phyloP scores from a whole-genome alignment of 2,113 vertebrate species.

The Romanogobio albipinnatus region DNA sequence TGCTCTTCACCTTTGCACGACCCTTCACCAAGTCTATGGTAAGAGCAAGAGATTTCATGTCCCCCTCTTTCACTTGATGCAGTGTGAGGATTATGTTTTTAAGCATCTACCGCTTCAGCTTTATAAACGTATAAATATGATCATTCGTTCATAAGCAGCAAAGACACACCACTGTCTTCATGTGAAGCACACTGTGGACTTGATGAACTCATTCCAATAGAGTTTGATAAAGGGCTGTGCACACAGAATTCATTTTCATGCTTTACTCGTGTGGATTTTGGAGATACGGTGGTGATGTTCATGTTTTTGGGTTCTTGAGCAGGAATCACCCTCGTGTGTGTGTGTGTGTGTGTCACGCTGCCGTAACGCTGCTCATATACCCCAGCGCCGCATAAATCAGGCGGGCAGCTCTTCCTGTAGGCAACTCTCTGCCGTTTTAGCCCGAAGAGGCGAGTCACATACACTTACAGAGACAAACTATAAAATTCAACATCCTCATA shows the following conservation, averaged over 20 bases:
- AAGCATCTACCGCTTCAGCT: not conserved
- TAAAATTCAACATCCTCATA: conserved; percentile 56
- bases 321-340: not conserved
- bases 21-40: conserved; percentile 99
- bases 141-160: not conserved
- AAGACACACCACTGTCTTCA: not conserved
- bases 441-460: conserved; percentile 53
- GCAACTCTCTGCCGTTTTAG: conserved; percentile 44
- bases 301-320: not conserved
- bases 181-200: not conserved
- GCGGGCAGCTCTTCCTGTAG: conserved; percentile 51
- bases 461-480: conserved; percentile 57
- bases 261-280: not conserved
- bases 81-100: not conserved
- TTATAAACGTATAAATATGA: not conserved
- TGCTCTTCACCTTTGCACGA: conserved; percentile 89
- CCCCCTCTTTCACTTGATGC: not conserved
- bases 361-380: conserved; percentile 36
- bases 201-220: not conserved
- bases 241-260: not conserved
- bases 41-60: conserved; percentile 63
- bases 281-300: not conserved
- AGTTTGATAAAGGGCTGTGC: not conserved
- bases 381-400: conserved; percentile 51
- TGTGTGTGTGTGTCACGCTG: not conserved